Conservation (phyloP, 2,888 invertebrate genomes). For the Tipula confusa region DNA sequence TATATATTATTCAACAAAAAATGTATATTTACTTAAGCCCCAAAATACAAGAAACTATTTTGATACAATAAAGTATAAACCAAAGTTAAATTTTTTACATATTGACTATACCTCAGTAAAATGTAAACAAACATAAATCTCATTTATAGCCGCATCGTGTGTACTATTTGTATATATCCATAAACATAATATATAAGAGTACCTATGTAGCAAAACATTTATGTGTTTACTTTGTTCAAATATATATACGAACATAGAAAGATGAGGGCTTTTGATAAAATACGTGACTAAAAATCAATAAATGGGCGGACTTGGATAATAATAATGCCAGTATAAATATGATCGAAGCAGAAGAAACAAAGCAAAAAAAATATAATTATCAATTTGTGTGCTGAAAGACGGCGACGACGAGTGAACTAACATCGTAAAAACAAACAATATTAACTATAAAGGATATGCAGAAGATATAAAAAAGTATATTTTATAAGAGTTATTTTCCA, state of each 20-base stretch:
- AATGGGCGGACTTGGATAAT: conserved; percentile 26
- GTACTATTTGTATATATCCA: neutral
- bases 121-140: neutral
- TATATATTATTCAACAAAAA: neutral
- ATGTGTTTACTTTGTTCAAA: neutral
- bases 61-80: neutral
- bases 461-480: neutral
- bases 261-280: conserved; percentile 16
- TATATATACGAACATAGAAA: neutral
- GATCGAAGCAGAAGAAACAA: neutral
- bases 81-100: neutral
- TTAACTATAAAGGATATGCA: neutral
- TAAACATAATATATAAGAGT: too few relatives aligned
- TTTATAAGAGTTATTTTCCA: neutral
- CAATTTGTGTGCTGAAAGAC: neutral
- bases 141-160: conserved; percentile 12
- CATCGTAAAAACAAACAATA: neutral
- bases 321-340: conserved; percentile 26
- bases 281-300: conserved; percentile 30
- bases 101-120: neutral
- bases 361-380: conserved; percentile 5
- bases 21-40: neutral
- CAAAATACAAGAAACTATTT: neutral
- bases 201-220: neutral
- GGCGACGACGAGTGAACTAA: neutral